Evolutionary conservation across 2,888 invertebrate species (phyloP).

Genomic region (Ephialtes manifestator): DNA sequence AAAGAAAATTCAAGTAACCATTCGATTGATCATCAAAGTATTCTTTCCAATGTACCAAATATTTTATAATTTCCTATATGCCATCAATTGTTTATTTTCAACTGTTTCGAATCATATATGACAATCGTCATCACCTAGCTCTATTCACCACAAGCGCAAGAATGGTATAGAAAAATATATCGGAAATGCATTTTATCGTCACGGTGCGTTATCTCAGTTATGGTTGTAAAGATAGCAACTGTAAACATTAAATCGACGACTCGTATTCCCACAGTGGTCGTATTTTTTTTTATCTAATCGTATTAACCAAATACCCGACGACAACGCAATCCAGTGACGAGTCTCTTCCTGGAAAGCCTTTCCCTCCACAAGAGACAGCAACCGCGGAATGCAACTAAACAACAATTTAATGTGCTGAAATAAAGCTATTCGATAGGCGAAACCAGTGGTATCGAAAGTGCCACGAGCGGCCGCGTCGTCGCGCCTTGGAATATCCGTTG

Average conservation of each 20-base stretch:
- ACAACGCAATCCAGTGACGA: conserved; percentile 36
- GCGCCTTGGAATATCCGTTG: conserved; percentile 68
- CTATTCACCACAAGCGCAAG: not conserved
- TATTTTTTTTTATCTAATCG: conserved; percentile 51
- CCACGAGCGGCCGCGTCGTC: too few relatives aligned
- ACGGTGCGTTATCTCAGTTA: not conserved
- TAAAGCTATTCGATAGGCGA: not conserved
- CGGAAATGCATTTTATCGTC: conserved; percentile 27
- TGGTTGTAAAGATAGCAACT: conserved; percentile 39
- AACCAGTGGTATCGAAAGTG: conserved; percentile 41
- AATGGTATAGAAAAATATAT: not conserved
- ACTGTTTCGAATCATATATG: too few relatives aligned
- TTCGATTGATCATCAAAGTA: too few relatives aligned
- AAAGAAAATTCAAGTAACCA: too few relatives aligned
- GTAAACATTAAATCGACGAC: not conserved
- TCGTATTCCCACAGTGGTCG: not conserved
- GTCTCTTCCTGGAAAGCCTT: not conserved
- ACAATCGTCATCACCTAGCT: not conserved
- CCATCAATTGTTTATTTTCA: too few relatives aligned
- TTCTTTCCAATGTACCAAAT: too few relatives aligned
- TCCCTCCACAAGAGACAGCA: not conserved
- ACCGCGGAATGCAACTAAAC: not conserved
- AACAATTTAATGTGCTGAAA: not conserved
- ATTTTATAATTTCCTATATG: too few relatives aligned
- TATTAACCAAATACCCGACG: conserved; percentile 32